Base-by-base conservation (phyloP, 2,888 invertebrate genomes). In the Zygaena filipendulae region DNA sequence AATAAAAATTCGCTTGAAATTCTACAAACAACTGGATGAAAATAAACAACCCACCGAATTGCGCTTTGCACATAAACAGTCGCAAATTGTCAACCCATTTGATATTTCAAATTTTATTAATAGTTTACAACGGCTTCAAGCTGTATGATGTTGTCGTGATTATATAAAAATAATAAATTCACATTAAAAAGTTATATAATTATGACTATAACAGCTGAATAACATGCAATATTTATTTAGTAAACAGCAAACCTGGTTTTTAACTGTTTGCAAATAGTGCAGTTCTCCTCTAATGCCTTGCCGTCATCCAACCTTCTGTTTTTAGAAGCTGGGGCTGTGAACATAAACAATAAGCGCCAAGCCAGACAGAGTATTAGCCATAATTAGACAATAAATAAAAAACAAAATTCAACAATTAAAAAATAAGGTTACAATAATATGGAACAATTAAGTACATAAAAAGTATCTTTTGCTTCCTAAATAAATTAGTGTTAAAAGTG, bases 321-420 rank as follows among this genome's bases (percentile, higher is more conserved):
- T 59, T 72, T 72, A 55, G 52, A 51, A 46, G 69, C 57, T 43
- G 59, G 63, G 45, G 59, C 75, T 75, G 74, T 52, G 69, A 71
- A 74, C 72, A 75, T 59, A 67, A 61, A 53, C 51, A 61, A 71
- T 52, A 47, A 62, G 58, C 71, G 70, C 74, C 51, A 56, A 69
- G 74, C 75, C 54, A 59, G 54, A 57, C 40, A 56, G 40, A 39
- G 16, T 16, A 16, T 4, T 16, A 6, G 7, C 7, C 7, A 16
- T 16, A 16, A 16, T 16, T 16, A 16, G 4, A 7, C 4, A 16
- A 16, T 16, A 6, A 16, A 7, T 6, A 16, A 16, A 16, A 7
- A 16, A 16, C 16, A 4, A 16, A 16, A 16, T 16, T 16, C n/a
- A n/a, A n/a, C n/a, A n/a, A n/a, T n/a, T n/a, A n/a, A n/a, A n/a